phyloP scores from a whole-genome alignment of 2,113 vertebrate species.

The Dipodomys stephensi region DNA sequence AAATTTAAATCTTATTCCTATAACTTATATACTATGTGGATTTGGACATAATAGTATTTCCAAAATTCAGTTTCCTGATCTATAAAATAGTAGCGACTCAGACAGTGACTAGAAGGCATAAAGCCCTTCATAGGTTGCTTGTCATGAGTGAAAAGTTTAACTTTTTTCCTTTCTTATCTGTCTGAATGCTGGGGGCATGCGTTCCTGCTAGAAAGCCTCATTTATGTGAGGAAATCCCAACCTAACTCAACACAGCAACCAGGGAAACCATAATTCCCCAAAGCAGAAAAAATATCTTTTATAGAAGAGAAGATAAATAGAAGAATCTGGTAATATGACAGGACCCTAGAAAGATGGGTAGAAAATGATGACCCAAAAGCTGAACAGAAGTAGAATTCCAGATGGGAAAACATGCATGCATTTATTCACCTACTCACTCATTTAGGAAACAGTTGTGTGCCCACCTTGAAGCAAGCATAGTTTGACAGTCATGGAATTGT shows the following conservation, averaged over 20 bases:
- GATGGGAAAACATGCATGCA: not conserved
- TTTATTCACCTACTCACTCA: not conserved
- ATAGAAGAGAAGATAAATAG: not conserved
- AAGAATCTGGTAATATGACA: not conserved
- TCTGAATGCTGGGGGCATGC: not conserved
- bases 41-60: not conserved
- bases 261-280: not conserved
- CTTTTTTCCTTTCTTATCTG: not conserved
- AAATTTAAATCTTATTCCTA: not conserved
- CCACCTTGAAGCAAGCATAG: not conserved
- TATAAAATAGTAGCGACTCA: not conserved
- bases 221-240: not conserved
- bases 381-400: not conserved
- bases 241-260: not conserved
- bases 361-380: not conserved
- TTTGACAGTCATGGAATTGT: not conserved
- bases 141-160: not conserved
- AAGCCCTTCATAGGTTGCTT: not conserved
- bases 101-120: not conserved
- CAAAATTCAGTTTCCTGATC: constrained; percentile 12
- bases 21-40: not conserved
- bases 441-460: not conserved
- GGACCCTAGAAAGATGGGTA: not conserved
- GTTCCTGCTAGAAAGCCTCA: not conserved
- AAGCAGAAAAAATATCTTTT: not conserved